Conservation (phyloP, 1,140 invertebrate genomes). For the Lycorma delicatula region DNA sequence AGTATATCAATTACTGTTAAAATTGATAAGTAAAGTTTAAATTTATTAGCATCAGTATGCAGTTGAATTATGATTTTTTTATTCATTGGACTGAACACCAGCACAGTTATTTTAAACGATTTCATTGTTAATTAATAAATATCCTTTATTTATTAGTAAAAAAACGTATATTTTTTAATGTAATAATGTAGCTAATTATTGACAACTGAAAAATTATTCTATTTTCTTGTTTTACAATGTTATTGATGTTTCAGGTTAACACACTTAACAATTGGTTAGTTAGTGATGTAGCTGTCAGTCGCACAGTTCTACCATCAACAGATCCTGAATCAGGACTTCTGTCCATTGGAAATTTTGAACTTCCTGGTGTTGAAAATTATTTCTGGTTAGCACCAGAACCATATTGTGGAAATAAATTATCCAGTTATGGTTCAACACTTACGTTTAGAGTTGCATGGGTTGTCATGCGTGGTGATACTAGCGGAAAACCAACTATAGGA, state of each 20-base stretch:
- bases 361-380: conserved; percentile 61
- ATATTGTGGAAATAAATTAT: conserved; percentile 62
- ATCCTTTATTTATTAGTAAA: too few species aligned
- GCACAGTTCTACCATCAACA: conserved; percentile 41
- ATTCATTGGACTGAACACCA: too few species aligned
- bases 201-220: too few species aligned
- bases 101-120: too few species aligned
- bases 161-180: too few species aligned
- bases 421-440: conserved; percentile 77
- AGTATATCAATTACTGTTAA: too few species aligned
- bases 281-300: conserved; percentile 47
- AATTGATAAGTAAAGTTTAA: too few species aligned
- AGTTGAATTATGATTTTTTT: too few species aligned
- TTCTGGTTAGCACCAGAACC: conserved; percentile 82
- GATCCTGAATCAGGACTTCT: conserved; percentile 47
- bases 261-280: conserved; percentile 53
- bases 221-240: too few species aligned
- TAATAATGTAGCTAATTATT: too few species aligned
- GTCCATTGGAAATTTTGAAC: conserved; percentile 53
- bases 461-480: conserved; percentile 78
- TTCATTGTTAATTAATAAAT: too few species aligned
- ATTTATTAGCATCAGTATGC: too few species aligned
- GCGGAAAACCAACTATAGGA: conserved; percentile 69
- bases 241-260: conserved; percentile 39
- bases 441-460: conserved; percentile 73